phyloP scores from a whole-genome alignment of 2,113 vertebrate species.

The Gnathonemus longibarbis region DNA sequence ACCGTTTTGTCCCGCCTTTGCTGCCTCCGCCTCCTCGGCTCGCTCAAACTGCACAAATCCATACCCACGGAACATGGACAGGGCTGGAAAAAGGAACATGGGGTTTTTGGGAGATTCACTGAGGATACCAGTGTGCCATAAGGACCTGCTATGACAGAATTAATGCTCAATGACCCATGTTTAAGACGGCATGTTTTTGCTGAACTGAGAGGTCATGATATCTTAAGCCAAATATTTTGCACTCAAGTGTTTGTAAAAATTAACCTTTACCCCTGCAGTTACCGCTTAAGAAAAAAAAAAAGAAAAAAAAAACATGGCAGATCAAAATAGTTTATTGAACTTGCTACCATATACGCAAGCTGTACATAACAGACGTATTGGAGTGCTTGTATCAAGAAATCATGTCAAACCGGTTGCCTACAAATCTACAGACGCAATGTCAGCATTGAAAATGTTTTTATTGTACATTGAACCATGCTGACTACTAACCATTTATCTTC shows the following conservation, averaged over 20 bases:
- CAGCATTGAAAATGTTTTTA: constrained; percentile 5
- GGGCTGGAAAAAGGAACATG: constrained; percentile 71
- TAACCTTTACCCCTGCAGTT: neutral
- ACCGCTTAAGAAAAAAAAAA: neutral
- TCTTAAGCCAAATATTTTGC: neutral
- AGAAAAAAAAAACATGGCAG: neutral
- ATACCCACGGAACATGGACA: constrained; percentile 77
- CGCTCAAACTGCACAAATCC: constrained; percentile 85
- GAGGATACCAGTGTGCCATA: constrained; percentile 23
- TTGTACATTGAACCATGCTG: constrained; percentile 19
- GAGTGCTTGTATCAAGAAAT: neutral
- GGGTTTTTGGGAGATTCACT: constrained; percentile 37
- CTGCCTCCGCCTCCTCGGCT: constrained; percentile 77
- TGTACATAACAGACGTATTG: neutral
- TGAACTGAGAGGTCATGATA: neutral
- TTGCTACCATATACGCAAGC: constrained; percentile 1
- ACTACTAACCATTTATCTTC: constrained; percentile 78
- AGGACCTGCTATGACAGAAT: neutral
- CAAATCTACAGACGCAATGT: neutral
- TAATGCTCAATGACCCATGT: neutral
- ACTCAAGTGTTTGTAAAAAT: neutral
- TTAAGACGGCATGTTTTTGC: neutral
- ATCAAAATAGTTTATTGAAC: neutral
- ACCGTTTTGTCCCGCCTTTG: constrained; percentile 75
- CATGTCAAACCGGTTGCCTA: neutral